Evolutionary conservation across 2,888 invertebrate species (phyloP).

Genomic region (Cantharis rufa): DNA sequence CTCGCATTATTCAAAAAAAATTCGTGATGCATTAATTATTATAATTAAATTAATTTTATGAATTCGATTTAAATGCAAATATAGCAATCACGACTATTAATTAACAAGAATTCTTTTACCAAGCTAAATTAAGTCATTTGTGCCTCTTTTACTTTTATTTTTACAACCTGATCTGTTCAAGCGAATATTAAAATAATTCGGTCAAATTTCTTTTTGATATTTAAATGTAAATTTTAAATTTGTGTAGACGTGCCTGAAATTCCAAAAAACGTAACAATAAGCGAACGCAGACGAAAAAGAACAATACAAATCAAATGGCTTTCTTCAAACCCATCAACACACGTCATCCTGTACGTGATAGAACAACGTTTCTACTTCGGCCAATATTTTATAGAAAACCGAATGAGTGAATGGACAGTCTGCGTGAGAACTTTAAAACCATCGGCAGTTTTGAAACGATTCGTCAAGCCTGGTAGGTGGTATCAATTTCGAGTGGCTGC

Average conservation of each 20-base stretch:
- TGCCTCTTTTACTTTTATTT: background rate
- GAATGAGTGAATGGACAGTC: slow-evolving; percentile 69
- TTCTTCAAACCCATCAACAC: slow-evolving; percentile 39
- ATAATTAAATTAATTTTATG: slow-evolving; percentile 21
- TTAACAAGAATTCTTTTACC: background rate
- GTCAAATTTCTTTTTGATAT: background rate
- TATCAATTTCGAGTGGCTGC: slow-evolving; percentile 80
- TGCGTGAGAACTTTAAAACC: slow-evolving; percentile 60
- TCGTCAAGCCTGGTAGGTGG: slow-evolving; percentile 73
- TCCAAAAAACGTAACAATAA: slow-evolving; percentile 64
- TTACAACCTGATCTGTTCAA: background rate
- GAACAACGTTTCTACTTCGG: slow-evolving; percentile 75
- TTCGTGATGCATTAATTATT: slow-evolving; percentile 21
- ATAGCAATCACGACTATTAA: background rate
- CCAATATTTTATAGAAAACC: slow-evolving; percentile 65
- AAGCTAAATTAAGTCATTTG: background rate
- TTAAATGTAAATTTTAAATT: background rate
- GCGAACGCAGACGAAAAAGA: slow-evolving; percentile 60
- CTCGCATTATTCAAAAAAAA: slow-evolving; percentile 9
- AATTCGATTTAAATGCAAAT: slow-evolving; percentile 31
- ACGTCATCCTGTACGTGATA: slow-evolving; percentile 61
- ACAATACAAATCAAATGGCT: slow-evolving; percentile 56
- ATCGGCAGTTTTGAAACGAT: slow-evolving; percentile 60
- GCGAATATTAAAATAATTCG: background rate
- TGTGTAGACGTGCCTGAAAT: slow-evolving; percentile 64